These are phyloP conservation scores for Oceanites oceanicus DNA, from an alignment of 2,113 vertebrate genomes.

Conservation along the genomic window DNA sequence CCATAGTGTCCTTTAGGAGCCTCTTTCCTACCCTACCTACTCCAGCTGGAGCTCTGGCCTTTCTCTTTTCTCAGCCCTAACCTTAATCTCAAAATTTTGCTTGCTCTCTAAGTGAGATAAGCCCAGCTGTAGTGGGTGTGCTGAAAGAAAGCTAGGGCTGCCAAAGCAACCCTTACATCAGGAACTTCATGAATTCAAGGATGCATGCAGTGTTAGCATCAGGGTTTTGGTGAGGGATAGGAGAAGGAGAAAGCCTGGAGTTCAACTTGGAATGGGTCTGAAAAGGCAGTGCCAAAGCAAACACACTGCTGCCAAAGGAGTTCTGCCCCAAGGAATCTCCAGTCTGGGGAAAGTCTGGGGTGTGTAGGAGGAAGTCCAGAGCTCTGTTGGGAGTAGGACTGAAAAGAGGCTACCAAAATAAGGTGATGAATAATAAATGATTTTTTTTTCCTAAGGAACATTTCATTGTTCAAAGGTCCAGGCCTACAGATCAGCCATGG, in stretches of 20 bases:
- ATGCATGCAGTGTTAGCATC: not conserved
- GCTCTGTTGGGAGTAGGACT: not conserved
- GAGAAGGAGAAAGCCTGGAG: not conserved
- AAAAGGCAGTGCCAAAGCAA: not conserved
- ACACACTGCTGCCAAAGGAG: not conserved
- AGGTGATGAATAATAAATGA: not conserved
- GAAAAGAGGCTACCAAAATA: not conserved
- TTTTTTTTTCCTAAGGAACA: not conserved
- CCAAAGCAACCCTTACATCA: not conserved
- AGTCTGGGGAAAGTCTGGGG: not conserved
- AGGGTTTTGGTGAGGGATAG: not conserved
- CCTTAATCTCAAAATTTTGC: not conserved
- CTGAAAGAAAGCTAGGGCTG: not conserved
- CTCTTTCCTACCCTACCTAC: not conserved
- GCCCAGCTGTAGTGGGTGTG: rapidly evolving
- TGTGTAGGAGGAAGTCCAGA: not conserved
- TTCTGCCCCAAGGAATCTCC: not conserved
- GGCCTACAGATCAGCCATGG: not conserved
- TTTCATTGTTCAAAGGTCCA: not conserved
- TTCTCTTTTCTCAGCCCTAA: not conserved
- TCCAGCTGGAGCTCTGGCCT: not conserved
- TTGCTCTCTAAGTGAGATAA: not conserved
- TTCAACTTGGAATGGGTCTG: not conserved
- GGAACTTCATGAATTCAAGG: not conserved
- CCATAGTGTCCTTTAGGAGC: not conserved